Evolutionary conservation across 2,888 invertebrate species (phyloP).

Genomic region (Hyposoter didymator): DNA sequence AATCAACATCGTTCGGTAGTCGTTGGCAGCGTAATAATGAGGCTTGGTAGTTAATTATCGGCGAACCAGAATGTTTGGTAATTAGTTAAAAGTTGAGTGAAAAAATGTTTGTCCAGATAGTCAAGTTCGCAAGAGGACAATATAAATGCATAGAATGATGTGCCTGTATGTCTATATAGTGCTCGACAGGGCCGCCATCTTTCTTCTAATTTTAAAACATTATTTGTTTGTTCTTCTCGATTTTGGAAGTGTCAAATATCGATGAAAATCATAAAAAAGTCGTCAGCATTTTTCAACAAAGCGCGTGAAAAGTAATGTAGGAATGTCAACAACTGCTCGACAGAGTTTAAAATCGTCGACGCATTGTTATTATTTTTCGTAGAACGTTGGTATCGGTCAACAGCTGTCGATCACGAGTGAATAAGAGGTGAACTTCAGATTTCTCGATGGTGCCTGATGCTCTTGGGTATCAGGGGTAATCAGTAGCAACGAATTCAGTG

Average conservation of each 20-base stretch:
- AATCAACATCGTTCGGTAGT: too few relatives aligned
- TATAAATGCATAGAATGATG: too few relatives aligned
- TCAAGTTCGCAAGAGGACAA: too few relatives aligned
- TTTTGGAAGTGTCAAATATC: background rate
- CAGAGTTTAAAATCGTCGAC: background rate
- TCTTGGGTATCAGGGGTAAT: background rate
- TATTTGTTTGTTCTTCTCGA: background rate
- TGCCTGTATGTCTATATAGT: too few relatives aligned
- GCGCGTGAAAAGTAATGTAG: background rate
- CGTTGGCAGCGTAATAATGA: too few relatives aligned
- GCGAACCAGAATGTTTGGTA: too few relatives aligned
- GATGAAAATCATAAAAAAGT: background rate
- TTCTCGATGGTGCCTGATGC: background rate
- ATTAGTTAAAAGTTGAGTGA: too few relatives aligned
- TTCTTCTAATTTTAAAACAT: background rate
- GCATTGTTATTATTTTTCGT: background rate
- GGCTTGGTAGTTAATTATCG: too few relatives aligned
- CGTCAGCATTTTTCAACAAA: background rate
- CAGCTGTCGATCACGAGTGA: slow-evolving; percentile 12
- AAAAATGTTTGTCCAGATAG: too few relatives aligned
- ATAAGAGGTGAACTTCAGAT: background rate
- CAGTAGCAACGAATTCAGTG: background rate
- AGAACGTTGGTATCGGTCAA: background rate
- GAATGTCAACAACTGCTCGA: background rate
- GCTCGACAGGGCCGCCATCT: background rate